Evolutionary conservation across 2,888 invertebrate species (phyloP).

Genomic region (Criorhina ranunculi): DNA sequence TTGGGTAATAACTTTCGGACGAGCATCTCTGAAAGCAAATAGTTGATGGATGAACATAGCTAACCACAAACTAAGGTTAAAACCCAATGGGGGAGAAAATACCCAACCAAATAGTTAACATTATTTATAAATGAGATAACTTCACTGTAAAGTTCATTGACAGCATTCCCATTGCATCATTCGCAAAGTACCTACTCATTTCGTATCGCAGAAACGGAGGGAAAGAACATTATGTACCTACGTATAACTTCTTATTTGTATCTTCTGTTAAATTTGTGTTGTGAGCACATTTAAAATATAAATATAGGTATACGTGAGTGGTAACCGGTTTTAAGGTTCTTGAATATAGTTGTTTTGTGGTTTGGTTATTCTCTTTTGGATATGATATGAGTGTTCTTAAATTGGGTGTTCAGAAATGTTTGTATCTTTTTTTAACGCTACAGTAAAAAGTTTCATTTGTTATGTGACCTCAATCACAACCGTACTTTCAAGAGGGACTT

Average conservation of each 20-base stretch:
- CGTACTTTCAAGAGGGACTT: background rate
- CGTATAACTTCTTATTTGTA: background rate
- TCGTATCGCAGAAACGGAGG: background rate
- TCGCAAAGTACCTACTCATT: background rate
- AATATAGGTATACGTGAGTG: too few relatives aligned
- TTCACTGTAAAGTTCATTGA: conserved; percentile 7
- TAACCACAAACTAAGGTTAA: background rate
- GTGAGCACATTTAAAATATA: background rate
- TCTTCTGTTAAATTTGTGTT: background rate
- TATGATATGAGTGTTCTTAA: conserved; percentile 31
- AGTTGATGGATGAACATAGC: background rate
- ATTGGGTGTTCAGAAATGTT: background rate
- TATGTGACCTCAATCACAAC: background rate
- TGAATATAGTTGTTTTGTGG: background rate
- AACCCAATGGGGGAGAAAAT: background rate
- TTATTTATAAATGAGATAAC: background rate
- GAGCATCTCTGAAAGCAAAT: background rate
- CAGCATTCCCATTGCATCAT: conserved; percentile 24
- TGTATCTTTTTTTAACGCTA: background rate
- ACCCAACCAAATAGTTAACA: background rate
- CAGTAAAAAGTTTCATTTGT: background rate
- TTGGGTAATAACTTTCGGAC: conserved; percentile 1
- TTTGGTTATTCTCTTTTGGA: background rate
- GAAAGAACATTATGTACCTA: background rate
- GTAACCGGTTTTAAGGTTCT: conserved; percentile 17